Evolutionary conservation across 2,888 invertebrate genomes (phyloP).

Genomic region (Syrphus vitripennis): DNA sequence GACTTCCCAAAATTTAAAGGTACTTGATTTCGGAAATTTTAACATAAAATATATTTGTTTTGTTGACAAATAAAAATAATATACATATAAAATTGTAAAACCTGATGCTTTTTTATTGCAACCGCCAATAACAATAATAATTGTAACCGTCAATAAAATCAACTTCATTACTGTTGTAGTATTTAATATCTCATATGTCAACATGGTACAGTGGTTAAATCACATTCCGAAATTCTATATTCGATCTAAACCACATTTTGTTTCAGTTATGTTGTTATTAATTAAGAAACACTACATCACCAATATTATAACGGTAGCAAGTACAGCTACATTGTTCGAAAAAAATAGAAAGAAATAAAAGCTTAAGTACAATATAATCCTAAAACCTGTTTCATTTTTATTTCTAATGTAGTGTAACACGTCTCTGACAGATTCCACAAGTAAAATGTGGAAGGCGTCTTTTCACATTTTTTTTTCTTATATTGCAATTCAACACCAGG

Average conservation of each 20-base stretch:
- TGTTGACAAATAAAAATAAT: neutral
- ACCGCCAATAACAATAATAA: neutral
- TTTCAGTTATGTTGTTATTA: conserved; percentile 5
- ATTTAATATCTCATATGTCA: neutral
- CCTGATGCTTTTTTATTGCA: neutral
- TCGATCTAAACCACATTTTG: conserved; percentile 10
- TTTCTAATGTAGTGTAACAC: neutral
- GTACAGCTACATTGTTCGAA: neutral
- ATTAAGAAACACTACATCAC: conserved; percentile 11
- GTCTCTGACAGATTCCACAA: conserved; percentile 12
- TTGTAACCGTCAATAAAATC: neutral
- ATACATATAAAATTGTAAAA: neutral
- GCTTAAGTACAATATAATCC: neutral
- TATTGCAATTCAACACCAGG: conserved; percentile 11
- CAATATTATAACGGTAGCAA: neutral
- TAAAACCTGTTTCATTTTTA: conserved; percentile 21
- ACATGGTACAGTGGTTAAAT: conserved; percentile 22
- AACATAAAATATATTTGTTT: neutral
- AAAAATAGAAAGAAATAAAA: neutral
- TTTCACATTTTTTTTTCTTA: neutral
- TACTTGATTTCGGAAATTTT: neutral
- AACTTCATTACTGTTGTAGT: neutral
- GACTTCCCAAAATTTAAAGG: too few relatives aligned
- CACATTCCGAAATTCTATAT: conserved; percentile 23
- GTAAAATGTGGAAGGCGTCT: conserved; percentile 26